Conservation (phyloP, 2,797 vertebrate species). For the Pseudochirops cupreus region DNA sequence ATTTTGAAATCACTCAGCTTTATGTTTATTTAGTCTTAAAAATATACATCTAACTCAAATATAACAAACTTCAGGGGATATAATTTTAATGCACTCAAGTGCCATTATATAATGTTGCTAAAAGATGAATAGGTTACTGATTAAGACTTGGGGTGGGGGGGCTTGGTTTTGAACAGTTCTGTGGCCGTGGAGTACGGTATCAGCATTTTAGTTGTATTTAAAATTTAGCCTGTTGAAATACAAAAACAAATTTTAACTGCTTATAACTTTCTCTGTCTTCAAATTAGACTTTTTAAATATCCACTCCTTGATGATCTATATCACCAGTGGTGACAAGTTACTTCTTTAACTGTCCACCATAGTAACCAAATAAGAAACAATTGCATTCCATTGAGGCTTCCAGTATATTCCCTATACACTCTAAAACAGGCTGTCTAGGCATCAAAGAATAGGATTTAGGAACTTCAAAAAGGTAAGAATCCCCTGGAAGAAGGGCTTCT, state of each 20-base stretch:
- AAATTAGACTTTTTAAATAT: conserved; percentile 62
- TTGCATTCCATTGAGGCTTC: neutral
- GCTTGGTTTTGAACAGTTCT: neutral
- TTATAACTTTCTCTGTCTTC: conserved; percentile 44
- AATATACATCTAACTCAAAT: neutral
- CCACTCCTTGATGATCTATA: neutral
- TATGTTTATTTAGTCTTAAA: neutral
- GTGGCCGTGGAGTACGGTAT: neutral
- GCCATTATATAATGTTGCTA: neutral
- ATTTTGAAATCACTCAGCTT: conserved; percentile 13
- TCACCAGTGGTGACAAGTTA: neutral
- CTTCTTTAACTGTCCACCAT: neutral
- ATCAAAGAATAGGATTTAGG: neutral
- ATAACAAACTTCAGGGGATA: neutral
- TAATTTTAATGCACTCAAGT: neutral
- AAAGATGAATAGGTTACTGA: conserved; percentile 29
- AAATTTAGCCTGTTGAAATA: conserved; percentile 54
- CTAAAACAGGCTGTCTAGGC: neutral
- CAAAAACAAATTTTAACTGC: conserved; percentile 54
- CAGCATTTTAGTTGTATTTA: conserved; percentile 49
- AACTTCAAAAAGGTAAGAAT: neutral
- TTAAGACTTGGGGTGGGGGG: neutral
- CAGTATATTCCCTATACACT: neutral
- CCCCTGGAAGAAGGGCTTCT: neutral
- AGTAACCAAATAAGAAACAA: neutral